Evolutionary conservation across 1,140 invertebrate genomes (phyloP).

Genomic region (Hyles euphorbiae): DNA sequence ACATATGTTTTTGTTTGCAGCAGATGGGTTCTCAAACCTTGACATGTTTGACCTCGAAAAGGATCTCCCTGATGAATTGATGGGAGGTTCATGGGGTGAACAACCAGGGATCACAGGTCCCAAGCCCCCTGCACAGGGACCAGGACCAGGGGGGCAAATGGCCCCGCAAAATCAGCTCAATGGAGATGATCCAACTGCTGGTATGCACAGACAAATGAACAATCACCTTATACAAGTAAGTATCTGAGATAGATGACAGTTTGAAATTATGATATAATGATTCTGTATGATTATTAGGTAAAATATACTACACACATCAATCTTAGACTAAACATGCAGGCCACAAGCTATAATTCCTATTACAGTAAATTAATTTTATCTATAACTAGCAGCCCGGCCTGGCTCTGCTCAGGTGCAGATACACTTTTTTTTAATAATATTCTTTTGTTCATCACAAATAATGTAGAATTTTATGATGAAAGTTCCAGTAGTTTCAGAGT

Average conservation of each 20-base stretch:
- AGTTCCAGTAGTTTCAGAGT: too few species aligned
- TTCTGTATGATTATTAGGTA: too few species aligned
- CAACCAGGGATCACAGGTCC: constrained; percentile 76
- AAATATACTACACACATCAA: too few species aligned
- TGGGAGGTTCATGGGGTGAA: constrained; percentile 84
- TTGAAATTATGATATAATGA: too few species aligned
- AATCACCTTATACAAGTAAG: constrained; percentile 80
- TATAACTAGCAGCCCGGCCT: too few species aligned
- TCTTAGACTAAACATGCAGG: too few species aligned
- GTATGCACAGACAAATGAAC: constrained; percentile 79
- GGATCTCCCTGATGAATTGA: constrained; percentile 94
- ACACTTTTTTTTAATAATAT: too few species aligned
- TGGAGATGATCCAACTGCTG: constrained; percentile 77
- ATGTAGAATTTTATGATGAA: too few species aligned
- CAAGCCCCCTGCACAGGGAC: constrained; percentile 85
- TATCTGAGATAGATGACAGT: constrained; percentile 43
- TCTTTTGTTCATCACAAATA: too few species aligned
- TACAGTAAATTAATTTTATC: too few species aligned
- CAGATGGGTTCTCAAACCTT: constrained; percentile 85
- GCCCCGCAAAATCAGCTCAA: constrained; percentile 78
- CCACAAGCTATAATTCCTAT: too few species aligned
- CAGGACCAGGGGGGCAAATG: constrained; percentile 80
- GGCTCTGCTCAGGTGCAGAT: too few species aligned
- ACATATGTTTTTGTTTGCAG: constrained; percentile 31
- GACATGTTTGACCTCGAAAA: constrained; percentile 93